phyloP scores from a whole-genome alignment of 2,797 vertebrate species.

The Lindbergichthys nudifrons region DNA sequence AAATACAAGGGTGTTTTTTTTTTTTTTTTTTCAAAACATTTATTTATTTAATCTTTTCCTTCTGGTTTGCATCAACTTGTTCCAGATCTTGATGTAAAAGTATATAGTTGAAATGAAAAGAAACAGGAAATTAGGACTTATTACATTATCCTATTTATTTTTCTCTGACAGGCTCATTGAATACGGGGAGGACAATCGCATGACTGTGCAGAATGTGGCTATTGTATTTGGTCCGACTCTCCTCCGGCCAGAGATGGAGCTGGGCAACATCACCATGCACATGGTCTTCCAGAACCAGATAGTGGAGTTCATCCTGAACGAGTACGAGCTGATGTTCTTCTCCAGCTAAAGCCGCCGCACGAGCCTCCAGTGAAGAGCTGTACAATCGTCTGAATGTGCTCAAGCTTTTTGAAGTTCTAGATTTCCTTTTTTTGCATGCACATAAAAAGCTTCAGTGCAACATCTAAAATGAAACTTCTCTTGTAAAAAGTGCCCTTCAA shows the following conservation, averaged over 20 bases:
- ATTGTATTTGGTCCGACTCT: conserved; percentile 97
- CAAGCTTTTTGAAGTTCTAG: conserved; percentile 20
- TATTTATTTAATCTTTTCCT: too few relatives aligned
- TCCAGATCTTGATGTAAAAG: neutral
- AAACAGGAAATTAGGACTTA: neutral
- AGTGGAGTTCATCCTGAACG: conserved; percentile 92
- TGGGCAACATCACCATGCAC: conserved; percentile 91
- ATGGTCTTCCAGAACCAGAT: conserved; percentile 99
- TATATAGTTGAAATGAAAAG: neutral
- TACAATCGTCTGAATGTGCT: conserved; percentile 3
- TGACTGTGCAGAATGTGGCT: conserved; percentile 94
- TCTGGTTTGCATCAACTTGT: neutral
- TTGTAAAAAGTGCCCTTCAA: conserved; percentile 39
- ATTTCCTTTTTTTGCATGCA: conserved; percentile 46
- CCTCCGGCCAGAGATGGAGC: conserved; percentile 90
- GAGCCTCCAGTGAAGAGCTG: conserved; percentile 13
- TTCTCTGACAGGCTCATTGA: conserved; percentile 86
- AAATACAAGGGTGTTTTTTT: too few relatives aligned
- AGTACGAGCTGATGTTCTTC: conserved; percentile 87
- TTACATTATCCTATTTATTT: neutral
- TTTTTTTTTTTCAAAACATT: too few relatives aligned
- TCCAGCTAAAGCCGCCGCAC: conserved; percentile 63
- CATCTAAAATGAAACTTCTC: conserved; percentile 25
- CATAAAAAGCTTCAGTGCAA: conserved; percentile 33
- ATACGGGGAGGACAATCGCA: conserved; percentile 90